Conservation (phyloP, 2,888 invertebrate genomes). For the Spicauda simplicius region DNA sequence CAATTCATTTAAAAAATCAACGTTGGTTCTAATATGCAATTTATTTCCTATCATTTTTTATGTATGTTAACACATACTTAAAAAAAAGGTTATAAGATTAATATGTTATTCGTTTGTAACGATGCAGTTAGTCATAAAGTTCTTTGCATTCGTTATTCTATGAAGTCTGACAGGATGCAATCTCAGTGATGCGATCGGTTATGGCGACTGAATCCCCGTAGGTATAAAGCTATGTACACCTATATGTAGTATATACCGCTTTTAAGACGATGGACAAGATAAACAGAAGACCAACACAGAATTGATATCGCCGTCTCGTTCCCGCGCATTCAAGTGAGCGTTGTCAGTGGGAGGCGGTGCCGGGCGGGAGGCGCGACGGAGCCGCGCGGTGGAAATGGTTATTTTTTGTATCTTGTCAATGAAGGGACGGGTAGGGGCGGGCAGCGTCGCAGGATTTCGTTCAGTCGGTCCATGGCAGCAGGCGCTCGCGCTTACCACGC, state of each 20-base stretch:
- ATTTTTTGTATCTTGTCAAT: conserved; percentile 83
- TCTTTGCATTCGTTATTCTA: conserved; percentile 4
- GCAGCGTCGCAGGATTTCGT: conserved; percentile 58
- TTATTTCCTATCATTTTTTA: no score
- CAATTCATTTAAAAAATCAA: no score
- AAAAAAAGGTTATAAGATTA: no score
- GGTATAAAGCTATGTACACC: conserved; percentile 54
- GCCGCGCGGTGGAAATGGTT: conserved; percentile 68
- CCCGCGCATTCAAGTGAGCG: conserved; percentile 49
- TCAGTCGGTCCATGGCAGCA: conserved; percentile 55
- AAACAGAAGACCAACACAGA: conserved; percentile 66
- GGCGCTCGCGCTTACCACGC: conserved; percentile 61
- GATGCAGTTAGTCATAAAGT: not conserved
- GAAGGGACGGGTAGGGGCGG: conserved; percentile 80
- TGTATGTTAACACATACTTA: no score
- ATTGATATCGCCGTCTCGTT: conserved; percentile 59
- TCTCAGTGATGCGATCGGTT: conserved; percentile 63
- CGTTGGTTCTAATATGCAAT: no score
- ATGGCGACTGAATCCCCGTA: conserved; percentile 64
- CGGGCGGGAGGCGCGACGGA: conserved; percentile 53
- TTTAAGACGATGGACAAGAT: conserved; percentile 78
- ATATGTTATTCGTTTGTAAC: no score
- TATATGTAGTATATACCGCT: conserved; percentile 61
- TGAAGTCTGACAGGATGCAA: conserved; percentile 58
- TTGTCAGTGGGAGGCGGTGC: conserved; percentile 62